Base-by-base conservation (phyloP, 2,888 invertebrate genomes). In the Ligdia adustata region DNA sequence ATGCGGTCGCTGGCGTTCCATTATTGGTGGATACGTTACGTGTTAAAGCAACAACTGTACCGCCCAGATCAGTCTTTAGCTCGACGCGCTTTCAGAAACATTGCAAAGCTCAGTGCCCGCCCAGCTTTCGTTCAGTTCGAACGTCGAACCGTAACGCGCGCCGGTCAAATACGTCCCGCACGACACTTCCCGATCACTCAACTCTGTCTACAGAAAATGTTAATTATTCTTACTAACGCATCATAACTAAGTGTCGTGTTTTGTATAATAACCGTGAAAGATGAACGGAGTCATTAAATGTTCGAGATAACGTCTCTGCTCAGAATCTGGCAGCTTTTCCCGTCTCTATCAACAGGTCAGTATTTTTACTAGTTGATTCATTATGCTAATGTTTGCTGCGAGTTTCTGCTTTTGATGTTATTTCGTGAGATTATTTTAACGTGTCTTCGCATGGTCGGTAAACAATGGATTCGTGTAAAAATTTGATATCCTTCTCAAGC, bases 331-430 rank as follows among this genome's bases (percentile, higher is more conserved):
- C 68, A 71, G 52, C 67, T 62, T 54, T 63, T 54, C 58, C 57
- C 53, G 62, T 44, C 57, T 67, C 68, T 65, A 73, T 78, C 79
- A 82, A 82, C 84, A 85, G 85, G 85, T 86, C 67, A 73, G 84
- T 70, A 66, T 66, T 64, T 67, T 57, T 66, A 59, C 57, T 59
- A 61, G 46, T 57, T 62, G 48, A 50, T 53, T 57, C 32, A 56
- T 60, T 52, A 39, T 46, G 12, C 48, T 44, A 52, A 41, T 47
- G 29, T 34, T 44, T 42, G 41, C 41, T 46, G 48, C 47, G 34
- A 45, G 31, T 45, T 47, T 51, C 26, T 22, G 42, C 40, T 48
- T 51, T 48, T 40, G 40, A 57, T 45, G 47, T 44, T 52, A 4
- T 31, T n/a, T 43, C 16, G 27, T 40, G 20, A 27, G 26, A 38